phyloP scores from a whole-genome alignment of 1,140 invertebrate genomes.

The Calosoma granatense region DNA sequence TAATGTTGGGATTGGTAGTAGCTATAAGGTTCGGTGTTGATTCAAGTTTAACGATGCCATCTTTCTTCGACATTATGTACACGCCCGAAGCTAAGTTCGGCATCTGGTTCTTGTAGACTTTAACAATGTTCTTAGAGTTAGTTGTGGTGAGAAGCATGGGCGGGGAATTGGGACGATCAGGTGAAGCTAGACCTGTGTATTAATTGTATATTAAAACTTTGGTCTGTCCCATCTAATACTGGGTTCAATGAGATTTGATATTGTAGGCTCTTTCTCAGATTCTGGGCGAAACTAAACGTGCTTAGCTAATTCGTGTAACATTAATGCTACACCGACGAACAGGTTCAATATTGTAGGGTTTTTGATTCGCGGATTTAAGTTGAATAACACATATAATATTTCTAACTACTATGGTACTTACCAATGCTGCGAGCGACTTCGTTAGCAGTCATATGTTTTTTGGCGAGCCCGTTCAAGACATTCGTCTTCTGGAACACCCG shows the following conservation, averaged over 20 bases:
- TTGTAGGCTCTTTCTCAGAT: no score
- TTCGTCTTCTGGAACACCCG: background rate
- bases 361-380: no score
- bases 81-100: constrained; percentile 55
- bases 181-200: constrained; percentile 25
- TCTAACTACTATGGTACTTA: no score
- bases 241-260: no score
- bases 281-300: no score
- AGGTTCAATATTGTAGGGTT: no score
- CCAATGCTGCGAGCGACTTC: background rate
- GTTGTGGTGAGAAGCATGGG: constrained; percentile 42
- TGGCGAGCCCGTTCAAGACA: background rate
- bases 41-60: constrained; percentile 55
- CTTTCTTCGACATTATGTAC: constrained; percentile 65
- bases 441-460: constrained; percentile 1
- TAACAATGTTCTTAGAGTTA: constrained; percentile 60
- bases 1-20: background rate
- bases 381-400: no score
- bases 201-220: background rate
- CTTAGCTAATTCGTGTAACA: no score
- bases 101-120: constrained; percentile 62
- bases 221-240: no score
- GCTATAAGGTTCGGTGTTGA: background rate
- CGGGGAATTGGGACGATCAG: constrained; percentile 26
- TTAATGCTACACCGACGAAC: no score